Percentiles rank a stretch among this genome's conserved stretches.
These are phyloP conservation scores for Ectropis crepuscularia DNA, from an alignment of 2,888 invertebrate species.

Conservation along the genomic window DNA sequence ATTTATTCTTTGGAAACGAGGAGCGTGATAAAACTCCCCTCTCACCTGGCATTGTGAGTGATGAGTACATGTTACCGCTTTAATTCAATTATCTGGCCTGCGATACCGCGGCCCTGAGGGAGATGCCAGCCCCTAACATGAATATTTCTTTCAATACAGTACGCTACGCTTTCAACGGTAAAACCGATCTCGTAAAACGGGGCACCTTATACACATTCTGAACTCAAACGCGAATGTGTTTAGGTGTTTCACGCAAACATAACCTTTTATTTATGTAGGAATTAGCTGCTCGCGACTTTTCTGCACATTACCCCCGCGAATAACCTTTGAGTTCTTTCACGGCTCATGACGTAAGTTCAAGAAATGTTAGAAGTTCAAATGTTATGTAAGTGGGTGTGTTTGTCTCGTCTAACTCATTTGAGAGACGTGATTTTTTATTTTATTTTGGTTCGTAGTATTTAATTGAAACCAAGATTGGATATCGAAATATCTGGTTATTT, in stretches of 20 bases:
- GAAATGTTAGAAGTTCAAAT: slow-evolving; percentile 19
- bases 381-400: slow-evolving; percentile 8
- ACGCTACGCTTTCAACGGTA: slow-evolving; percentile 50
- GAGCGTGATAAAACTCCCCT: slow-evolving; percentile 45
- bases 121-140: slow-evolving; percentile 43
- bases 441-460: background rate
- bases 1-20: slow-evolving; percentile 43
- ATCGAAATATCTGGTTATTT: too few species aligned
- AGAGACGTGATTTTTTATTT: background rate
- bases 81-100: slow-evolving; percentile 65
- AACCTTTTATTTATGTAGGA: slow-evolving; percentile 31
- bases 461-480: too few species aligned
- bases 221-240: slow-evolving; percentile 34
- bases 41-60: slow-evolving; percentile 63
- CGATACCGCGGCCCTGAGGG: slow-evolving; percentile 47
- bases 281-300: slow-evolving; percentile 27
- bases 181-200: slow-evolving; percentile 51
- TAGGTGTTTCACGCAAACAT: slow-evolving; percentile 32
- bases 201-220: slow-evolving; percentile 35
- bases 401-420: background rate
- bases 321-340: slow-evolving; percentile 24
- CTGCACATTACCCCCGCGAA: slow-evolving; percentile 15
- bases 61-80: slow-evolving; percentile 60
- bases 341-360: slow-evolving; percentile 19
- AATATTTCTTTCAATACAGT: slow-evolving; percentile 50